Conservation (phyloP, 2,888 invertebrate species). For the Hylaea fasciaria region DNA sequence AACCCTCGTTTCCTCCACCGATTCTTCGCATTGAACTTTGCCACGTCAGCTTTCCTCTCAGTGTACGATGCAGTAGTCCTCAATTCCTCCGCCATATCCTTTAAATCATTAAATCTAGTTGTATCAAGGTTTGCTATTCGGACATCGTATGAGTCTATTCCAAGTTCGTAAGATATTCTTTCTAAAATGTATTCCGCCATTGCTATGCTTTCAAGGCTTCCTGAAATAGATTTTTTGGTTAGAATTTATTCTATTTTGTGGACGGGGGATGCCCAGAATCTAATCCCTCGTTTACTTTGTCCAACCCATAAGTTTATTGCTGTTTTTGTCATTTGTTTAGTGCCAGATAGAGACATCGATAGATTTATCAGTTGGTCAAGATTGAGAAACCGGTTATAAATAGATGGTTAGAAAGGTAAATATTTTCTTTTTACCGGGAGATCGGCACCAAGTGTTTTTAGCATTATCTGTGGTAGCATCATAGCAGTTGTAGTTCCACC, state of each 20-base stretch:
- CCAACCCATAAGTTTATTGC: no score
- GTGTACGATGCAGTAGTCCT: constrained; percentile 81
- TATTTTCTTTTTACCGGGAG: constrained; percentile 52
- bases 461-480: constrained; percentile 55
- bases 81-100: constrained; percentile 80
- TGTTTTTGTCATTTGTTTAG: no score
- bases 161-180: constrained; percentile 81
- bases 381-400: no score
- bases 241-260: no score
- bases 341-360: no score
- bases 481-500: constrained; percentile 54
- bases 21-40: constrained; percentile 86
- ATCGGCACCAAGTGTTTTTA: constrained; percentile 58
- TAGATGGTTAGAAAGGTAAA: no score
- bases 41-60: constrained; percentile 72
- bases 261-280: no score
- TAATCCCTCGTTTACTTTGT: no score
- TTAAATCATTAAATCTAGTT: constrained; percentile 51
- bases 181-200: constrained; percentile 86
- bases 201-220: constrained; percentile 81
- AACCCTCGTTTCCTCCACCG: constrained; percentile 90
- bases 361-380: no score
- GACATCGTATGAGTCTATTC: constrained; percentile 84
- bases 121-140: constrained; percentile 78
- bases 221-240: constrained; percentile 47